These are phyloP conservation scores for Gobio gobio DNA, from an alignment of 2,113 vertebrate genomes.

Conservation along the genomic window DNA sequence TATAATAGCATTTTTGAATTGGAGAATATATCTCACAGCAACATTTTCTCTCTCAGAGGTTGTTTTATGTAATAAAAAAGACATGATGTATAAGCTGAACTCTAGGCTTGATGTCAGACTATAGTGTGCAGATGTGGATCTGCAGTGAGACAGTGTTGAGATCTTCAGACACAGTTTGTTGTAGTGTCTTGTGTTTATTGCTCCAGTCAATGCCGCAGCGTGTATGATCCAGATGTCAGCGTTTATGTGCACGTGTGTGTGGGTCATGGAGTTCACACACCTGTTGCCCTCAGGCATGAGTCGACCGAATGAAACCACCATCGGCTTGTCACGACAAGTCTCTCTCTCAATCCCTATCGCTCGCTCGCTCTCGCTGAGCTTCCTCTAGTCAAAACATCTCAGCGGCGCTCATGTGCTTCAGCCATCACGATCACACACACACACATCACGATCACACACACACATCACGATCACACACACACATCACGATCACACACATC, in stretches of 20 bases:
- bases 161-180: background rate
- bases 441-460: too few relatives aligned
- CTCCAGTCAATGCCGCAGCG: slow-evolving; percentile 45
- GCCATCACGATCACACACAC: background rate
- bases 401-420: background rate
- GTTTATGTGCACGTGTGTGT: slow-evolving; percentile 15
- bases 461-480: too few relatives aligned
- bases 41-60: too few relatives aligned
- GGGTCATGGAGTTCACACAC: slow-evolving; percentile 54
- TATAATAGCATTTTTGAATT: too few relatives aligned
- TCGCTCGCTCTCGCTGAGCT: background rate
- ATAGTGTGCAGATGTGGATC: background rate
- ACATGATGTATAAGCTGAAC: background rate
- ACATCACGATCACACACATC: background rate
- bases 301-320: slow-evolving; percentile 38
- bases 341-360: background rate
- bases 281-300: slow-evolving; percentile 48
- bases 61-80: background rate
- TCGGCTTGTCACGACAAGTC: slow-evolving; percentile 8
- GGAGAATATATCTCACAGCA: too few relatives aligned
- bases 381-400: slow-evolving; percentile 15
- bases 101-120: too few relatives aligned
- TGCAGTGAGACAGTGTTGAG: background rate
- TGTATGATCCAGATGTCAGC: slow-evolving; percentile 49
- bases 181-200: background rate